phyloP scores from a whole-genome alignment of 2,888 invertebrate species.

The Perdita meconis region DNA sequence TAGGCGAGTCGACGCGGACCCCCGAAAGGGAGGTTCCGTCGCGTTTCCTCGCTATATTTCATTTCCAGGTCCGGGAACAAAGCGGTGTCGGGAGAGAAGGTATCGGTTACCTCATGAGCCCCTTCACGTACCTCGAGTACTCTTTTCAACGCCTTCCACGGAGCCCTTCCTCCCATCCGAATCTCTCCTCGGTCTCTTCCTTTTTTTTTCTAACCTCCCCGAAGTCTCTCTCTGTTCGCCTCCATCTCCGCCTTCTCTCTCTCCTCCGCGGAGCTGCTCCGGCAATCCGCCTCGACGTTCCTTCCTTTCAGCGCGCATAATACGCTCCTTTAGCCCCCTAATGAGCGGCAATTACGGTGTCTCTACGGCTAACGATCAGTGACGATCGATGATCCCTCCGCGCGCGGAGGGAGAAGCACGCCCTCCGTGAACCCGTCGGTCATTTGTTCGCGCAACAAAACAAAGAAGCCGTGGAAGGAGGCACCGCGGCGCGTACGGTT shows the following conservation, averaged over 20 bases:
- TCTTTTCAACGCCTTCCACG: slow-evolving; percentile 77
- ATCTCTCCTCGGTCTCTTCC: slow-evolving; percentile 28
- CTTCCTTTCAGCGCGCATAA: slow-evolving; percentile 74
- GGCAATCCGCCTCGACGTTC: slow-evolving; percentile 61
- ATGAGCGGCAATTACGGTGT: slow-evolving; percentile 78
- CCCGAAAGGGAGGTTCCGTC: slow-evolving; percentile 22
- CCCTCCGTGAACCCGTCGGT: slow-evolving; percentile 70
- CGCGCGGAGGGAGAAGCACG: slow-evolving; percentile 66
- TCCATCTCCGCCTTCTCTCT: slow-evolving; percentile 6
- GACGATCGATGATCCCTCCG: slow-evolving; percentile 75
- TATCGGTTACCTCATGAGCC: slow-evolving; percentile 79
- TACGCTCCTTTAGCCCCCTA: slow-evolving; percentile 75
- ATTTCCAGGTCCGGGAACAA: slow-evolving; percentile 71
- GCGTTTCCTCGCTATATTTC: slow-evolving; percentile 73
- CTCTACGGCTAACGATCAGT: slow-evolving; percentile 74
- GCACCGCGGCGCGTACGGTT: slow-evolving; percentile 41
- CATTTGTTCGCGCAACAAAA: slow-evolving; percentile 71
- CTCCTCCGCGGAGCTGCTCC: slow-evolving; percentile 40
- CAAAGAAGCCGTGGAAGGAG: slow-evolving; percentile 61
- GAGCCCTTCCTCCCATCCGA: slow-evolving; percentile 46
- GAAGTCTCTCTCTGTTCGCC: slow-evolving; percentile 43
- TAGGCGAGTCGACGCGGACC: not conserved
- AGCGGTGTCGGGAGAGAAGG: slow-evolving; percentile 66
- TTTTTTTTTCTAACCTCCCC: slow-evolving; percentile 19
- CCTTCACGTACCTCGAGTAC: slow-evolving; percentile 68